Conservation (phyloP, 92 coral and sea anemone genomes). For the Desmophyllum pertusum region DNA sequence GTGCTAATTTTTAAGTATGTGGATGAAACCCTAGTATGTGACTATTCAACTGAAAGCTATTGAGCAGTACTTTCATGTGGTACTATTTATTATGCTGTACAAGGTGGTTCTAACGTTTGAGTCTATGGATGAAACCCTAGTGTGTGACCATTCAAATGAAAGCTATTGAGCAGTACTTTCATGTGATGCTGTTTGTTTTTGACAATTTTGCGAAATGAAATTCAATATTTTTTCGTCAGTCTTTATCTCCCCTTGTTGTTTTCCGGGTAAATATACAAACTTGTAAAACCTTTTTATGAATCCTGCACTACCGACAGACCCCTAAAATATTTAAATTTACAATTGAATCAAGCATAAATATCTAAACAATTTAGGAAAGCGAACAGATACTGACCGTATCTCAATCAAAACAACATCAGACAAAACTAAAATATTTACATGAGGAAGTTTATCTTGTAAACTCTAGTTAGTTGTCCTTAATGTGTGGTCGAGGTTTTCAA, state of each 20-base stretch:
- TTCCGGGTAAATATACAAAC: background rate
- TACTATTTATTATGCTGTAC: too few species aligned
- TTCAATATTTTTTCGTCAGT: background rate
- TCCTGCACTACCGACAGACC: background rate
- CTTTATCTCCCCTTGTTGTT: background rate
- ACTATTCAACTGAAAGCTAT: too few species aligned
- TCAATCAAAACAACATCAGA: conserved; percentile 19
- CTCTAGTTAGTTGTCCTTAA: background rate
- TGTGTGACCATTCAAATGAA: too few species aligned
- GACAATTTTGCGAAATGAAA: too few species aligned
- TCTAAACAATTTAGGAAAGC: background rate
- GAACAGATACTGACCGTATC: background rate
- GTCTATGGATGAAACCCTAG: too few species aligned
- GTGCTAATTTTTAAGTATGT: too few species aligned
- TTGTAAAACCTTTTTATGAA: background rate
- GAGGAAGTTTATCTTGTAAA: conserved; percentile 2
- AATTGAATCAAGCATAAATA: background rate
- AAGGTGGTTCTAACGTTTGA: too few species aligned
- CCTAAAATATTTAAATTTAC: background rate
- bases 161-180: too few species aligned
- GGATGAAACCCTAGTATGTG: too few species aligned
- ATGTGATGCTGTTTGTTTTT: too few species aligned
- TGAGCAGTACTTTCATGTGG: too few species aligned
- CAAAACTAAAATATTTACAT: background rate
- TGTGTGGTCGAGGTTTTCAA: background rate